Conservation (phyloP, 2,797 vertebrate species). For the Hippoglossus hippoglossus region DNA sequence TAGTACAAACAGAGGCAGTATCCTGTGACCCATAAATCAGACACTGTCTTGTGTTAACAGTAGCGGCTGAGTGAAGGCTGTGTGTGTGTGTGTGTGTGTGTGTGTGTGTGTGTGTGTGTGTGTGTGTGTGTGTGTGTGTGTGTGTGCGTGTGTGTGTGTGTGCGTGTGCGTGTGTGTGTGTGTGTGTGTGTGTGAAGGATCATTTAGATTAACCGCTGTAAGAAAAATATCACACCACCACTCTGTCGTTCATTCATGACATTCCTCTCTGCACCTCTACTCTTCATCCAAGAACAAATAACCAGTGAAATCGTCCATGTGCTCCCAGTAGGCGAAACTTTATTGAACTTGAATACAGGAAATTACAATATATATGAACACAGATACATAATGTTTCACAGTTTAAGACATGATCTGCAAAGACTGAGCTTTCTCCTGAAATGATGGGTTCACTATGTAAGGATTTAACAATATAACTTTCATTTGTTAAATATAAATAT, state of each 20-base stretch:
- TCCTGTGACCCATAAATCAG: constrained; percentile 66
- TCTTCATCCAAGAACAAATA: not conserved
- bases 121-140: not conserved
- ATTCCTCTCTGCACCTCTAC: constrained; percentile 14
- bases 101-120: no score
- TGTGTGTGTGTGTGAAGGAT: constrained; percentile 40
- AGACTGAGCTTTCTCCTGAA: not conserved
- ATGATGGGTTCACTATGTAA: no score
- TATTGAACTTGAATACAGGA: no score
- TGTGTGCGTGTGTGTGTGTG: constrained; percentile 29
- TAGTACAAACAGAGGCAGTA: constrained; percentile 49
- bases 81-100: constrained; percentile 34
- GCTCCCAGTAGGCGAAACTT: not conserved
- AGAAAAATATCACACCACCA: constrained; percentile 7
- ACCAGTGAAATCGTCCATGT: constrained; percentile 6
- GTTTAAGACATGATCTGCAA: not conserved
- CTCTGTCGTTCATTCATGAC: constrained; percentile 30
- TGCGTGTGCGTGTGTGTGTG: no score
- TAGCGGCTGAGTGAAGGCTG: constrained; percentile 42
- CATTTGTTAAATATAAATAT: no score
- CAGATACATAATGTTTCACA: not conserved
- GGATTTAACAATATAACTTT: not conserved
- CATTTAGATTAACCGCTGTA: constrained; percentile 39
- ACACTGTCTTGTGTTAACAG: constrained; percentile 58
- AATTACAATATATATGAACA: not conserved